A percentile compares a stretch with the other conserved stretches of the same genome.
These are phyloP conservation scores for Seriola rivoliana DNA, from an alignment of 2,113 vertebrate species.

Conservation along the genomic window DNA sequence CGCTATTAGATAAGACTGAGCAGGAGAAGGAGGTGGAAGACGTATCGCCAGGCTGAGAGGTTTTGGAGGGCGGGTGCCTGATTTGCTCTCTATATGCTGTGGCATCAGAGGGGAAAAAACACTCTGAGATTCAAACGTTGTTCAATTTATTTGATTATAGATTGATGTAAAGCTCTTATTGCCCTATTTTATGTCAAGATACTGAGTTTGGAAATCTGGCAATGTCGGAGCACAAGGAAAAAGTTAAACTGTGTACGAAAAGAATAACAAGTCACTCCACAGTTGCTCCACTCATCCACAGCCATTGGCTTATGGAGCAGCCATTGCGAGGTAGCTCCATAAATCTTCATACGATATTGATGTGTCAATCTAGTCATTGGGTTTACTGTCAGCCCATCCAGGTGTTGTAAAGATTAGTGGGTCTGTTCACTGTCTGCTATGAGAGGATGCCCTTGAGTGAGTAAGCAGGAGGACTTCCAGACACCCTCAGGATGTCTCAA, in stretches of 20 bases:
- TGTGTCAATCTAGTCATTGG: slow-evolving; percentile 77
- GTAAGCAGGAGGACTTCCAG: slow-evolving; percentile 67
- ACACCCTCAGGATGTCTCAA: slow-evolving; percentile 59
- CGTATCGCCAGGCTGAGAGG: not conserved
- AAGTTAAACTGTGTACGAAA: slow-evolving; percentile 5
- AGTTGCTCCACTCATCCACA: slow-evolving; percentile 17
- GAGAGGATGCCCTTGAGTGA: slow-evolving; percentile 77
- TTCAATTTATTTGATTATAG: not conserved
- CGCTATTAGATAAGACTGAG: slow-evolving; percentile 45
- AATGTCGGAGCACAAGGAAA: slow-evolving; percentile 10
- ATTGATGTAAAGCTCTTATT: not conserved
- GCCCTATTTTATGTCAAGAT: not conserved
- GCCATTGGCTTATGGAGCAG: slow-evolving; percentile 37
- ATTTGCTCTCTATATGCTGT: slow-evolving; percentile 18
- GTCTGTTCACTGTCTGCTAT: slow-evolving; percentile 71
- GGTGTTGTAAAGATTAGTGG: slow-evolving; percentile 80
- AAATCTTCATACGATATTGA: slow-evolving; percentile 78
- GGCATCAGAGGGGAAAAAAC: slow-evolving; percentile 1
- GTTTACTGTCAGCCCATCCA: slow-evolving; percentile 76
- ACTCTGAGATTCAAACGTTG: not conserved
- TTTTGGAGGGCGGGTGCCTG: slow-evolving; percentile 23
- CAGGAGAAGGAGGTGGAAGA: slow-evolving; percentile 18
- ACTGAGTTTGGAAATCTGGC: slow-evolving; percentile 8
- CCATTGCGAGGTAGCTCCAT: slow-evolving; percentile 44
- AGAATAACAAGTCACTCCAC: slow-evolving; percentile 30